phyloP scores from a whole-genome alignment of 2,797 vertebrate species.

The Danio albolineatus region DNA sequence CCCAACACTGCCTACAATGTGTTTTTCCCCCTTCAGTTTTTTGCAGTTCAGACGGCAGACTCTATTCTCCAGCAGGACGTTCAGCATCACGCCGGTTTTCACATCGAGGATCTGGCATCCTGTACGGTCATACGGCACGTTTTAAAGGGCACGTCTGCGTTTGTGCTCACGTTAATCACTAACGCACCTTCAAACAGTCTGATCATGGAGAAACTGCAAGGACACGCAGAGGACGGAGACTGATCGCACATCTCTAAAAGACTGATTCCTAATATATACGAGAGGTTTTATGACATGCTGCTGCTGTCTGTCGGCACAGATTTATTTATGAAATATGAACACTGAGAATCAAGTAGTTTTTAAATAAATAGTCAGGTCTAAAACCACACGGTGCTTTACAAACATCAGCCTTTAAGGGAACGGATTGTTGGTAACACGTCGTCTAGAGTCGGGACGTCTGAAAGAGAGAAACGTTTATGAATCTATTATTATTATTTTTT shows the following conservation, averaged over 20 bases:
- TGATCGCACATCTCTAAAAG: background rate
- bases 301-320: background rate
- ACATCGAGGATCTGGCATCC: conserved; percentile 90
- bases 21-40: conserved; percentile 79
- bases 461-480: conserved; percentile 66
- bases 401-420: conserved; percentile 69
- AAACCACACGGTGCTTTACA: conserved; percentile 16
- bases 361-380: background rate
- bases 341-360: background rate
- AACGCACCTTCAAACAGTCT: conserved; percentile 87
- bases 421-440: conserved; percentile 85
- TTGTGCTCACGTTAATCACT: conserved; percentile 94
- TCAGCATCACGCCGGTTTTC: conserved; percentile 86
- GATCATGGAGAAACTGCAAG: conserved; percentile 87
- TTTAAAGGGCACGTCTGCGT: conserved; percentile 83
- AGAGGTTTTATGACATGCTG: background rate
- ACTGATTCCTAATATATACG: conserved; percentile 3
- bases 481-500: no score
- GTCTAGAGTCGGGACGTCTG: conserved; percentile 83
- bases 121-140: conserved; percentile 92
- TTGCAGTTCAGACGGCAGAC: conserved; percentile 84
- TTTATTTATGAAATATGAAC: conserved; percentile 9
- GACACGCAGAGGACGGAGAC: conserved; percentile 66
- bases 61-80: conserved; percentile 78
- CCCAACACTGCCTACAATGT: no score